These are phyloP conservation scores for Papilio glaucus DNA, from an alignment of 1,140 invertebrate species.

Conservation along the genomic window DNA sequence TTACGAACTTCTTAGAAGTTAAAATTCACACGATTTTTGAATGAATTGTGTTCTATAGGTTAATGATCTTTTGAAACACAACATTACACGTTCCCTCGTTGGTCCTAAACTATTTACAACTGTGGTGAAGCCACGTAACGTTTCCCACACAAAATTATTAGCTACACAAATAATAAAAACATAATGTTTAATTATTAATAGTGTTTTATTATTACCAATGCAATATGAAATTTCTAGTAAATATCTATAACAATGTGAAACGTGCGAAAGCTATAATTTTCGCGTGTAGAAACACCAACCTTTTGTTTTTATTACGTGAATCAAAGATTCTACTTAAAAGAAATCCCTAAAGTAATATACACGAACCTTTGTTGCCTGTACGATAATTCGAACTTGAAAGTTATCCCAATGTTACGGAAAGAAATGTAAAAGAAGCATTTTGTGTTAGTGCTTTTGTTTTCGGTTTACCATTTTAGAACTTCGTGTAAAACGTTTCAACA, in stretches of 20 bases:
- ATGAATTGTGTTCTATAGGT: not conserved
- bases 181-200: too few species aligned
- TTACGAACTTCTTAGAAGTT: not conserved
- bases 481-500: too few species aligned
- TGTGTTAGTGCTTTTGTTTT: not conserved
- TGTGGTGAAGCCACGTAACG: not conserved
- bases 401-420: slow-evolving; percentile 13
- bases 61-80: not conserved
- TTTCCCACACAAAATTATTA: not conserved
- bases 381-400: slow-evolving; percentile 7
- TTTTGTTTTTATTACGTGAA: not conserved
- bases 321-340: not conserved
- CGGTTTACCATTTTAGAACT: not conserved
- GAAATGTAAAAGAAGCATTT: not conserved
- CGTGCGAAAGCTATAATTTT: too few species aligned
- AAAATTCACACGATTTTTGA: slow-evolving; percentile 8
- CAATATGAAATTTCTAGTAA: not conserved
- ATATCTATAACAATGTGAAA: not conserved
- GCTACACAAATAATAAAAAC: not conserved
- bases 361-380: slow-evolving; percentile 2
- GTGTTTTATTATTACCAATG: not conserved
- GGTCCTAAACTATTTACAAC: not conserved
- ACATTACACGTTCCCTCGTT: not conserved
- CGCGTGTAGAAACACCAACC: not conserved
- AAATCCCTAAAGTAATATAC: slow-evolving; percentile 17